Conservation (phyloP, 2,797 vertebrate species). For the Esox masquinongy region DNA sequence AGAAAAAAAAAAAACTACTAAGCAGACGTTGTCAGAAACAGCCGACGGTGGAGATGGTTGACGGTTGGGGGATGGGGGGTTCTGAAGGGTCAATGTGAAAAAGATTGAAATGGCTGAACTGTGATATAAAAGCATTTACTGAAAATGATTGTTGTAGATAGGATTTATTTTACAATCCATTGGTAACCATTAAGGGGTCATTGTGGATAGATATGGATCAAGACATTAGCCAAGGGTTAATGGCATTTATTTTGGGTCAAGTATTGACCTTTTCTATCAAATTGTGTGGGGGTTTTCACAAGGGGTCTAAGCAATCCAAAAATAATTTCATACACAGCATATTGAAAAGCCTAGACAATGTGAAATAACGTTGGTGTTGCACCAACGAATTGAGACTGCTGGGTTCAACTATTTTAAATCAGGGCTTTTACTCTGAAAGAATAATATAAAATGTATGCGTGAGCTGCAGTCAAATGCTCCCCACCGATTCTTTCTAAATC, state of each 20-base stretch:
- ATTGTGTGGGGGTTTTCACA: neutral
- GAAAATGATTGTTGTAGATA: constrained; percentile 39
- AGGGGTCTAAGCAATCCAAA: neutral
- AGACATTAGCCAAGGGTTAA: constrained; percentile 39
- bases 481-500: too few relatives aligned
- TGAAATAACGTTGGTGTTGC: neutral
- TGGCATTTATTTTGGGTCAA: constrained; percentile 38
- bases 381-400: too few relatives aligned
- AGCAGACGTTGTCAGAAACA: constrained; percentile 39
- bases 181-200: constrained; percentile 43
- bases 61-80: constrained; percentile 16
- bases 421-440: too few relatives aligned
- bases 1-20: constrained; percentile 45
- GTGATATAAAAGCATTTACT: constrained; percentile 51
- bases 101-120: constrained; percentile 56
- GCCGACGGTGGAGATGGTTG: constrained; percentile 37
- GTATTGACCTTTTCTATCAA: constrained; percentile 1
- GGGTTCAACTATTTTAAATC: too few relatives aligned
- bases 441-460: too few relatives aligned
- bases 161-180: constrained; percentile 35
- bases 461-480: too few relatives aligned
- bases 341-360: neutral
- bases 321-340: neutral
- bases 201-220: constrained; percentile 7
- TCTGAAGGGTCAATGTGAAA: constrained; percentile 38